Evolutionary conservation across 2,113 vertebrate species (phyloP).

Genomic region (Desmodus rotundus): DNA sequence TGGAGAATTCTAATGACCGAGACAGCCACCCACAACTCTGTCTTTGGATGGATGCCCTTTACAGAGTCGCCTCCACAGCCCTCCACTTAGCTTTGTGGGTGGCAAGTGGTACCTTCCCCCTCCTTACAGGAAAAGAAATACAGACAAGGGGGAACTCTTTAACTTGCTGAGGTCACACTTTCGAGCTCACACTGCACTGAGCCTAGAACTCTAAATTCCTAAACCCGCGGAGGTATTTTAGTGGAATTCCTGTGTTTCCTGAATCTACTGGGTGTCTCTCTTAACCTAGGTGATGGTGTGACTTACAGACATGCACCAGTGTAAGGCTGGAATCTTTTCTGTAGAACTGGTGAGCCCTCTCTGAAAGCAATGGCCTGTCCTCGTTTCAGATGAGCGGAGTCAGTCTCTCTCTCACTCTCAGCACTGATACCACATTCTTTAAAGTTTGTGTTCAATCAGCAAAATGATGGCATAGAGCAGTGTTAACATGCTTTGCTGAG

Average conservation of each 20-base stretch:
- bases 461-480: background rate
- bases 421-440: background rate
- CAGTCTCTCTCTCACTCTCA: background rate
- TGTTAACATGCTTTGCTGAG: background rate
- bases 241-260: background rate
- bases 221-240: background rate
- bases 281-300: background rate
- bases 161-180: background rate
- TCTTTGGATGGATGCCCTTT: background rate
- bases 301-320: accelerated
- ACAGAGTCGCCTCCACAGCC: background rate
- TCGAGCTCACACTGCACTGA: background rate
- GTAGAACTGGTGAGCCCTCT: accelerated
- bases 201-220: background rate
- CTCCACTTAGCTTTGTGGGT: background rate
- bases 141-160: background rate
- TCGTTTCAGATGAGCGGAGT: background rate
- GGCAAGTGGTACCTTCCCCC: background rate
- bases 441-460: background rate
- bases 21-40: background rate
- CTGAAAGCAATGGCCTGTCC: background rate
- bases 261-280: background rate
- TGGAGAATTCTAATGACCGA: background rate
- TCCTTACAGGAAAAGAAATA: background rate
- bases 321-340: background rate